These are phyloP conservation scores for Echinops telfairi DNA, from an alignment of 2,113 vertebrate species.

Conservation along the genomic window DNA sequence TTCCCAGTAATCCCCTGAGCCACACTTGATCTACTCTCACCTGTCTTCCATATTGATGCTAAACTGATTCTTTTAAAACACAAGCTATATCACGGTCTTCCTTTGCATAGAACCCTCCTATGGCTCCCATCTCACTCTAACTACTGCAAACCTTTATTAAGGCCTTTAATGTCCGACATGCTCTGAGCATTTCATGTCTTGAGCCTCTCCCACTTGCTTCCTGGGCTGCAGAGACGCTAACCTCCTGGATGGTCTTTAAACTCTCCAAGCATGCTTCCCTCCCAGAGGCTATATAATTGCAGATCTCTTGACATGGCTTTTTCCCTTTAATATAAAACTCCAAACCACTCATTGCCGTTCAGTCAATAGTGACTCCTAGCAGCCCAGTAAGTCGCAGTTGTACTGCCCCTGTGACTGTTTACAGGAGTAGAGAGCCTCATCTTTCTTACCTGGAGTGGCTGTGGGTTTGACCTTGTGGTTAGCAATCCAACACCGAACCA, in stretches of 20 bases:
- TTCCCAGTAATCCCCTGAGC: not conserved
- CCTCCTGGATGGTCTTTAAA: not conserved
- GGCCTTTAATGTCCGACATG: not conserved
- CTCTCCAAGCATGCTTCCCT: no score
- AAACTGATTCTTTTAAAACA: not conserved
- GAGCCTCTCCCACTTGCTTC: not conserved
- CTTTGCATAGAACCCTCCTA: not conserved
- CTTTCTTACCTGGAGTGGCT: no score
- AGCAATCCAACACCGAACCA: not conserved
- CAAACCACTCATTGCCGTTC: no score
- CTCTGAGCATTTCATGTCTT: not conserved
- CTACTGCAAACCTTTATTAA: not conserved
- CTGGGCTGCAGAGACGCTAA: not conserved
- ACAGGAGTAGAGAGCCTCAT: not conserved
- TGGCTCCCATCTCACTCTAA: not conserved
- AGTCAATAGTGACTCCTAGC: no score
- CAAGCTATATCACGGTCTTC: not conserved
- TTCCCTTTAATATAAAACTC: no score
- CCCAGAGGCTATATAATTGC: not conserved
- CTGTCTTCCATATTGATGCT: not conserved
- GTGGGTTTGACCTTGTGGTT: no score
- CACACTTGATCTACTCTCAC: not conserved
- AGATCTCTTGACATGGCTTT: not conserved
- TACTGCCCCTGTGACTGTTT: not conserved
- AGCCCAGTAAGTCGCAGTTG: no score